These are phyloP conservation scores for Orussus abietinus DNA, from an alignment of 1,140 invertebrate species.

Conservation along the genomic window DNA sequence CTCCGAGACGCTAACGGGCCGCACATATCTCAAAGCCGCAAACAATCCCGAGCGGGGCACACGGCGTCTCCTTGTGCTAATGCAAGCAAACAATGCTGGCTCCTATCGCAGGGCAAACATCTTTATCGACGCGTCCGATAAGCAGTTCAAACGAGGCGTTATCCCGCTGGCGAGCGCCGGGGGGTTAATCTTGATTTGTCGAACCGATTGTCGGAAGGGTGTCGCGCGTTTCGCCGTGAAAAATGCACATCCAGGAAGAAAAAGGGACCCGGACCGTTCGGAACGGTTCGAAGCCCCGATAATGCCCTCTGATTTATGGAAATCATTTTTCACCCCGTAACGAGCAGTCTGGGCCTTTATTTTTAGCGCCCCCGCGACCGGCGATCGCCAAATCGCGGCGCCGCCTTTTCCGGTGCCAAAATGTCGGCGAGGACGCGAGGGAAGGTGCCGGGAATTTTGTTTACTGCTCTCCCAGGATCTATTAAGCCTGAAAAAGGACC, in stretches of 20 bases:
- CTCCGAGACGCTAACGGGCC: constrained; percentile 18
- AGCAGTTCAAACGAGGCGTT: constrained; percentile 21
- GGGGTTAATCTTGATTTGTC: constrained; percentile 35
- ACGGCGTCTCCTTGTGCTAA: constrained; percentile 20
- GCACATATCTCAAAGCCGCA: constrained; percentile 12
- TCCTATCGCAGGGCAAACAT: constrained; percentile 29
- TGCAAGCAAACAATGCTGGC: constrained; percentile 22
- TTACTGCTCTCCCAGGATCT: too few species aligned
- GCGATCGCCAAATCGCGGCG: too few species aligned
- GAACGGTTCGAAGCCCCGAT: constrained; percentile 4
- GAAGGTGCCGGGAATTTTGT: too few species aligned
- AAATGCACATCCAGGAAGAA: constrained; percentile 5
- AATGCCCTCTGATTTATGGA: constrained; percentile 28
- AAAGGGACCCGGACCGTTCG: constrained; percentile 1
- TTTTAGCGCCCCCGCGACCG: not conserved
- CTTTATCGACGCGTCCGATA: constrained; percentile 34
- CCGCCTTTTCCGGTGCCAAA: too few species aligned
- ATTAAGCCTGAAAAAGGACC: too few species aligned
- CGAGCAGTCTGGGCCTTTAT: not conserved
- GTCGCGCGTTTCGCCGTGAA: constrained; percentile 2
- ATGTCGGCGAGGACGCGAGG: too few species aligned
- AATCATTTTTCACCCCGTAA: constrained; percentile 29
- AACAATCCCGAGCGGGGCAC: constrained; percentile 27
- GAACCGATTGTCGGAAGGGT: constrained; percentile 17
- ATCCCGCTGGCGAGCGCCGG: constrained; percentile 19